Percentiles rank a stretch among this genome's conserved stretches.
phyloP scores from a whole-genome alignment of 2,888 invertebrate species.

The Pinctada fucata region DNA sequence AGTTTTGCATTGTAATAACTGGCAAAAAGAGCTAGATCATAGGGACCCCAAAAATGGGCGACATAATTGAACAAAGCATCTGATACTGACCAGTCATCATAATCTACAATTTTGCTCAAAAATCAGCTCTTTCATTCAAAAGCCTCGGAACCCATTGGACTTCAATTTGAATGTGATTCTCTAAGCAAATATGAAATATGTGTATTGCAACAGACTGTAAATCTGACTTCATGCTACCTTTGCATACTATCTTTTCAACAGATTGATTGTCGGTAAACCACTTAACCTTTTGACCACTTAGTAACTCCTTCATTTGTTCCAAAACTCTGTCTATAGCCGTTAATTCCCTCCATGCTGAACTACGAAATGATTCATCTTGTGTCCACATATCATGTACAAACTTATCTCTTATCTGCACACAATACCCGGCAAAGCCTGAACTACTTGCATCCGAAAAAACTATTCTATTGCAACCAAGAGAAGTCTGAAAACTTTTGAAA shows the following conservation, averaged over 20 bases:
- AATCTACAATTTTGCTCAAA: conserved; percentile 30
- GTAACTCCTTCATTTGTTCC: conserved; percentile 24
- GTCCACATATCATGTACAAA: conserved; percentile 44
- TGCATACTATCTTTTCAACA: conserved; percentile 34
- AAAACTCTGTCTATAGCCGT: conserved; percentile 35
- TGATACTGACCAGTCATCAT: conserved; percentile 31
- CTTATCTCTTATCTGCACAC: conserved; percentile 19
- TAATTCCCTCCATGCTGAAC: conserved; percentile 46
- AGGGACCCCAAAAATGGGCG: conserved; percentile 31
- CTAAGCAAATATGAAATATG: conserved; percentile 30
- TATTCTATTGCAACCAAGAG: conserved; percentile 1
- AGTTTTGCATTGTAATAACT: conserved; percentile 40
- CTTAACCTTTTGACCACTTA: conserved; percentile 37
- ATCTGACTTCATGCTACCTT: conserved; percentile 43
- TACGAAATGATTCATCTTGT: conserved; percentile 26
- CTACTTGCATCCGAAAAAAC: conserved; percentile 39
- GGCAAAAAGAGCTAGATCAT: conserved; percentile 44
- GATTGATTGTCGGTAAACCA: conserved; percentile 44
- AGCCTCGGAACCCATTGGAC: conserved; percentile 36
- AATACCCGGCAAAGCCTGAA: conserved; percentile 38
- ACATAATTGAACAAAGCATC: conserved; percentile 9
- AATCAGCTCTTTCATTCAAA: conserved; percentile 32
- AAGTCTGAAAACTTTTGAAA: conserved; percentile 8
- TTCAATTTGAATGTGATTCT: conserved; percentile 21
- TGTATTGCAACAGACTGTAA: conserved; percentile 35